phyloP scores from a whole-genome alignment of 2,113 vertebrate genomes.

The Mixornis gularis region DNA sequence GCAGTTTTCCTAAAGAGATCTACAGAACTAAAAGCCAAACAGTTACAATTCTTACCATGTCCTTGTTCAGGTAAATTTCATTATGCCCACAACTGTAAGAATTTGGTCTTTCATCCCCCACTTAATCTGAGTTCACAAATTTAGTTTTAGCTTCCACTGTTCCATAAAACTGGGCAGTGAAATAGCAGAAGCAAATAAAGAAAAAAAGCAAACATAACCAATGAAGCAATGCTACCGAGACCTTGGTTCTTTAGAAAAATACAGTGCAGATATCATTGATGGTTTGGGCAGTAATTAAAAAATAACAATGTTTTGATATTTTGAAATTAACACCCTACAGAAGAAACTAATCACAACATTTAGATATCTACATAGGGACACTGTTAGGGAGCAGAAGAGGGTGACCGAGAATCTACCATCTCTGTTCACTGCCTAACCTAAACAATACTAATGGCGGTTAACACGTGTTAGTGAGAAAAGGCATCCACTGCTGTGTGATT shows the following conservation, averaged over 20 bases:
- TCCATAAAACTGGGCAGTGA: neutral
- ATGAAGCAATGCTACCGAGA: neutral
- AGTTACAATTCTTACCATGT: neutral
- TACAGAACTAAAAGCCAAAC: neutral
- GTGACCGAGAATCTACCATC: neutral
- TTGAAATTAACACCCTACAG: neutral
- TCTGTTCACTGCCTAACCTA: neutral
- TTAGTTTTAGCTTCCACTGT: neutral
- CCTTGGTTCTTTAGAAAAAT: neutral
- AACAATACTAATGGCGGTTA: neutral
- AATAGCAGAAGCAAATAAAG: neutral
- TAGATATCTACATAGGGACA: neutral
- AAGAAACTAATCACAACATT: neutral
- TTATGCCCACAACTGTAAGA: neutral
- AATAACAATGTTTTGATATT: neutral
- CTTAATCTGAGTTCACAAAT: neutral
- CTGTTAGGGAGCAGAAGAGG: neutral
- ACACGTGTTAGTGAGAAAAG: neutral
- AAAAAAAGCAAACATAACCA: neutral
- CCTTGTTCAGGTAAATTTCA: neutral
- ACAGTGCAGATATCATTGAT: neutral
- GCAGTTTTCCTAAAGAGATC: neutral
- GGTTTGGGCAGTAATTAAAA: neutral
- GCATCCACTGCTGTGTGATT: neutral
- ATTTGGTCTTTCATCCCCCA: neutral